A percentile compares a stretch with the other conserved stretches of the same genome.
Evolutionary conservation across 2,888 invertebrate genomes (phyloP).

Genomic region (Conus canariensis): DNA sequence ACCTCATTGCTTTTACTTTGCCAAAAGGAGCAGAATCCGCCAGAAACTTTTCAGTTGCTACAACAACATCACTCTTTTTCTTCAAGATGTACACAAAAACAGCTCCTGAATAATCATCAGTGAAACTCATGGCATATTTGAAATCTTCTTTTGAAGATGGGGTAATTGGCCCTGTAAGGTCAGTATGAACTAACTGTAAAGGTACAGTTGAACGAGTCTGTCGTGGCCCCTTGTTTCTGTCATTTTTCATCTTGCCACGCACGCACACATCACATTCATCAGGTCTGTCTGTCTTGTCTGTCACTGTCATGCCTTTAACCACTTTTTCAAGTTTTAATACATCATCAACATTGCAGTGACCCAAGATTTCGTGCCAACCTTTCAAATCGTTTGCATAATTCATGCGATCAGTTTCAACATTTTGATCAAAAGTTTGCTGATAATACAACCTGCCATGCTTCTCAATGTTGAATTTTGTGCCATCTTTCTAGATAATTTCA

Average conservation of each 20-base stretch:
- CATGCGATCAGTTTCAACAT: background rate
- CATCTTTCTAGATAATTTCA: slow-evolving; percentile 25
- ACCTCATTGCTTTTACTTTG: slow-evolving; percentile 5
- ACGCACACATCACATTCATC: slow-evolving; percentile 24
- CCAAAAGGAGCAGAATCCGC: slow-evolving; percentile 45
- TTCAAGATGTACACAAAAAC: slow-evolving; percentile 42
- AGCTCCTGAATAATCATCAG: slow-evolving; percentile 51
- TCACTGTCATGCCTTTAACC: slow-evolving; percentile 39
- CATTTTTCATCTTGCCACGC: slow-evolving; percentile 5
- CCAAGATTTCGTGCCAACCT: slow-evolving; percentile 46
- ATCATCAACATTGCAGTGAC: slow-evolving; percentile 50
- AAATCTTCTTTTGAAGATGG: slow-evolving; percentile 48
- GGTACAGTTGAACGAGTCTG: background rate
- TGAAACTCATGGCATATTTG: slow-evolving; percentile 46
- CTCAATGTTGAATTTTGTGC: slow-evolving; percentile 1
- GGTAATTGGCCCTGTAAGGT: background rate
- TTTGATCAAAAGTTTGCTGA: background rate
- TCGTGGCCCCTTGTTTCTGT: slow-evolving; percentile 1
- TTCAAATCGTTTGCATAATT: slow-evolving; percentile 25
- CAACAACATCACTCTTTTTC: slow-evolving; percentile 46
- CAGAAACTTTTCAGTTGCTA: slow-evolving; percentile 44
- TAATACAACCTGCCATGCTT: slow-evolving; percentile 43
- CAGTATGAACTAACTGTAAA: background rate
- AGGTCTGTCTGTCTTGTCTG: slow-evolving; percentile 40
- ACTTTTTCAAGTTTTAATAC: slow-evolving; percentile 45